phyloP scores from a whole-genome alignment of 1,140 invertebrate species.

The Gryllus bimaculatus region DNA sequence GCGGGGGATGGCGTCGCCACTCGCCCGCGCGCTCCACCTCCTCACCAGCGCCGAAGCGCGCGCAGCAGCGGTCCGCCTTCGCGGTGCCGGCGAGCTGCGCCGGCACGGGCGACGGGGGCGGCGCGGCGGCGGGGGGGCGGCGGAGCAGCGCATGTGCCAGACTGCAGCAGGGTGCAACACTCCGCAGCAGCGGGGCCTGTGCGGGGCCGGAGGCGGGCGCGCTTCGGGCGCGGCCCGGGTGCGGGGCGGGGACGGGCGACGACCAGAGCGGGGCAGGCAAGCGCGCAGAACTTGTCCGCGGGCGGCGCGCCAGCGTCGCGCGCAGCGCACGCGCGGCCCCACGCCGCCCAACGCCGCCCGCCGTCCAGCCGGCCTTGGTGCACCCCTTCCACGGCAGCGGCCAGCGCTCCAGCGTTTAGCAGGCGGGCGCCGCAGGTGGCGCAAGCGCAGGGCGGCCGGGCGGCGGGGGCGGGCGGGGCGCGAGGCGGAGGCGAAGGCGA shows the following conservation, averaged over 20 bases:
- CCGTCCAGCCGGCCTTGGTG: slow-evolving; percentile 54
- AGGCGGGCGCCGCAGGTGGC: slow-evolving; percentile 52
- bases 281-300: slow-evolving; percentile 52
- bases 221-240: slow-evolving; percentile 9
- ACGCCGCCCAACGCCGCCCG: slow-evolving; percentile 75
- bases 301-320: slow-evolving; percentile 62
- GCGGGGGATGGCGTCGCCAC: slow-evolving; percentile 21
- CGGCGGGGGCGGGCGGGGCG: slow-evolving; percentile 72
- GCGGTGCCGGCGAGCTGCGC: slow-evolving; percentile 29
- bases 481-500: slow-evolving; percentile 48
- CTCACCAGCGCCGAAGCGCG: slow-evolving; percentile 41
- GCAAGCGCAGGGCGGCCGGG: slow-evolving; percentile 44
- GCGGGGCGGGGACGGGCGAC: too few relatives aligned
- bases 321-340: slow-evolving; percentile 66
- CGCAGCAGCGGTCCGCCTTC: slow-evolving; percentile 35
- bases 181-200: slow-evolving; percentile 54
- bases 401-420: slow-evolving; percentile 73
- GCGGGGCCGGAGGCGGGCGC: slow-evolving; percentile 35
- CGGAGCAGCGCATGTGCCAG: slow-evolving; percentile 36
- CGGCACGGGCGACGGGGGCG: slow-evolving; percentile 37
- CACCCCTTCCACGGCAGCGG: slow-evolving; percentile 61
- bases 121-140: slow-evolving; percentile 32
- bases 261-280: slow-evolving; percentile 37
- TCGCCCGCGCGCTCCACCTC: slow-evolving; percentile 43
- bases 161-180: slow-evolving; percentile 55